A percentile compares a stretch with the other conserved stretches of the same genome.
These are phyloP conservation scores for Epinotia brunnichana DNA, from an alignment of 2,888 invertebrate species.

Conservation along the genomic window DNA sequence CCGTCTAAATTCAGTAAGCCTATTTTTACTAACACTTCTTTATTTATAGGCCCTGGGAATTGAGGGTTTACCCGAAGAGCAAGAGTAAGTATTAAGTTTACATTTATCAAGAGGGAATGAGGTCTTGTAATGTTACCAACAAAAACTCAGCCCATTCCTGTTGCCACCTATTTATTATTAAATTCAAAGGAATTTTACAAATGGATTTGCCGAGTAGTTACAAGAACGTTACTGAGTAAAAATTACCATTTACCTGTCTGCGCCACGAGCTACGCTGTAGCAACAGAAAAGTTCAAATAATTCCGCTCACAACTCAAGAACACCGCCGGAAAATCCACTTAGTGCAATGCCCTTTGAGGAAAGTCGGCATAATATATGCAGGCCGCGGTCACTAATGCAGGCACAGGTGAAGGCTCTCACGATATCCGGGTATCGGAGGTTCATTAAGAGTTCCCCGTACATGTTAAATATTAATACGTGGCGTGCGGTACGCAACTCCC, in stretches of 20 bases:
- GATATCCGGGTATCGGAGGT: constrained; percentile 63
- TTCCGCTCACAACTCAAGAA: not conserved
- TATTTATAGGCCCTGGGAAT: not conserved
- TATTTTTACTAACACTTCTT: not conserved
- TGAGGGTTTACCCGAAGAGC: too few species aligned
- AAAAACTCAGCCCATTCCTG: too few species aligned
- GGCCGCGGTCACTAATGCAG: constrained; percentile 21
- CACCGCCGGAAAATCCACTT: constrained; percentile 28
- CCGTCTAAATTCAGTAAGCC: not conserved
- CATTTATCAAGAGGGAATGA: too few species aligned
- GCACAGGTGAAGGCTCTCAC: constrained; percentile 68
- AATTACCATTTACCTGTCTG: not conserved
- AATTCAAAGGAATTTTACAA: too few species aligned
- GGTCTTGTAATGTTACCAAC: too few species aligned
- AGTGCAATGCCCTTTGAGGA: constrained; percentile 34
- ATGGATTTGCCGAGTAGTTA: too few species aligned
- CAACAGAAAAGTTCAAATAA: not conserved
- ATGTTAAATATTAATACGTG: constrained; percentile 68
- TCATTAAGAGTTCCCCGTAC: constrained; percentile 62
- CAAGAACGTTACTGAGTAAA: not conserved
- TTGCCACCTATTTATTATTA: too few species aligned
- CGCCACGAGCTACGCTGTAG: not conserved
- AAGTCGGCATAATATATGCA: constrained; percentile 34
- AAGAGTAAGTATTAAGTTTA: too few species aligned
- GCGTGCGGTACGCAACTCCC: constrained; percentile 43